Conservation (phyloP, 1,140 invertebrate genomes). For the Trichonephila inaurata region DNA sequence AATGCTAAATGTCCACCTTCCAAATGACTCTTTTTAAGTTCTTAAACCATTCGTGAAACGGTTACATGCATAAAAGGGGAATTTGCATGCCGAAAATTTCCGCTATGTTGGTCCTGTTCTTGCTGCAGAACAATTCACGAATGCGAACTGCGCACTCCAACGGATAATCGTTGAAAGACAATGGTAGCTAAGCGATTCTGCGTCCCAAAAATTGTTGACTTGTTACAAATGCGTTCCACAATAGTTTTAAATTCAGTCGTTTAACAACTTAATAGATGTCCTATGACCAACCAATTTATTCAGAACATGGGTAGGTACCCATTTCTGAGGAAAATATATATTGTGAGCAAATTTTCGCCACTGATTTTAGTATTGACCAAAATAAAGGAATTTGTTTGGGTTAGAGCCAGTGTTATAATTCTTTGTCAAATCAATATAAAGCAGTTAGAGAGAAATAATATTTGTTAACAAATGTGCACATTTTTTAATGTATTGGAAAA, state of each 20-base stretch:
- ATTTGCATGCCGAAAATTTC: slow-evolving; percentile 17
- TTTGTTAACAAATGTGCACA: too few relatives aligned
- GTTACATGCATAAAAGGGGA: slow-evolving; percentile 27
- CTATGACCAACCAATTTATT: neutral
- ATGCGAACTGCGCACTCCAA: neutral
- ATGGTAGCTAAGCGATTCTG: slow-evolving; percentile 5
- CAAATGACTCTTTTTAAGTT: slow-evolving; percentile 41
- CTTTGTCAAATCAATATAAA: too few relatives aligned
- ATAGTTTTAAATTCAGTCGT: slow-evolving; percentile 5
- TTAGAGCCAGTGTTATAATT: too few relatives aligned
- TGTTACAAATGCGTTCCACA: slow-evolving; percentile 5
- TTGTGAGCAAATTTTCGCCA: neutral
- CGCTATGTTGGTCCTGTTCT: neutral
- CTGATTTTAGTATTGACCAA: neutral
- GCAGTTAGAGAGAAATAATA: too few relatives aligned
- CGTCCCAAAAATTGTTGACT: slow-evolving; percentile 9
- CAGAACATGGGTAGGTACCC: neutral
- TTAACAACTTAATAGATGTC: slow-evolving; percentile 3
- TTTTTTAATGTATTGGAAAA: too few relatives aligned
- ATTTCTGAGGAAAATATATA: neutral
- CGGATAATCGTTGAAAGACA: slow-evolving; percentile 4
- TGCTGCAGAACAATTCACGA: neutral
- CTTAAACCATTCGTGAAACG: slow-evolving; percentile 38
- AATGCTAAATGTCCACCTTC: slow-evolving; percentile 15
- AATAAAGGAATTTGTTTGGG: too few relatives aligned